Evolutionary conservation across 2,797 vertebrate species (phyloP), one percentile per base, ranked within the genome.

Genomic region (Lutjanus campechanus): DNA sequence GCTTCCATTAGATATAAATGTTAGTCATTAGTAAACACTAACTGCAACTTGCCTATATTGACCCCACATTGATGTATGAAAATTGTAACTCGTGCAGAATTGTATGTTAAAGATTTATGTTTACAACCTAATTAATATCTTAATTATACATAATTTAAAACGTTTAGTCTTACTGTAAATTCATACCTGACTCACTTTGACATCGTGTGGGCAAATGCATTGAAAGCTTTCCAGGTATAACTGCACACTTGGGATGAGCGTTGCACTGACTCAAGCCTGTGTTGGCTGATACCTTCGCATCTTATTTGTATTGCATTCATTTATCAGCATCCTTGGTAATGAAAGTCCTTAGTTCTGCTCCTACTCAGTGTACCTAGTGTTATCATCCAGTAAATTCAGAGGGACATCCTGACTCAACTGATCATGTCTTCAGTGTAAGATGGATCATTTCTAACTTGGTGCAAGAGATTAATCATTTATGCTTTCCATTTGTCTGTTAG

Each of bases 341-440:
- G 40, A 54, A 54, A 73, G 40, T 63, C 36, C 25, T 67, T 58
- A 13, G 20, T 40, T 61, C 54, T 67, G 41, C 54, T 46, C 36
- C 25, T 20, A 16, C 17, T 51, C n/a, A 8, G 8, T 44, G 29
- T n/a, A 59, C 53, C 20, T 47, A 13, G 60, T 71, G 71, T 64
- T 66, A 43, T 69, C 69, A 75, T 53, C 62, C 53, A 55, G 55
- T 63, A 81, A 87, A 86, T 88, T 51, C 68, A 71, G 68, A 79
- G 67, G 20, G 80, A 77, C 77, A 29, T n/a, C 70, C 72, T 22
- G 46, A 71, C 62, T 75, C 11, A 2, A 50, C 50, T 72, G 25
- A 71, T 76, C 25, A 13, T n/a, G 60, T 66, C 82, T 69, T 83
- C 56, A 29, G 25, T 54, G 54, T 25, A 5, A 64, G 41, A 75